phyloP scores from a whole-genome alignment of 37 sponge, comb jelly and placozoan species.

The Bolinopsis microptera region DNA sequence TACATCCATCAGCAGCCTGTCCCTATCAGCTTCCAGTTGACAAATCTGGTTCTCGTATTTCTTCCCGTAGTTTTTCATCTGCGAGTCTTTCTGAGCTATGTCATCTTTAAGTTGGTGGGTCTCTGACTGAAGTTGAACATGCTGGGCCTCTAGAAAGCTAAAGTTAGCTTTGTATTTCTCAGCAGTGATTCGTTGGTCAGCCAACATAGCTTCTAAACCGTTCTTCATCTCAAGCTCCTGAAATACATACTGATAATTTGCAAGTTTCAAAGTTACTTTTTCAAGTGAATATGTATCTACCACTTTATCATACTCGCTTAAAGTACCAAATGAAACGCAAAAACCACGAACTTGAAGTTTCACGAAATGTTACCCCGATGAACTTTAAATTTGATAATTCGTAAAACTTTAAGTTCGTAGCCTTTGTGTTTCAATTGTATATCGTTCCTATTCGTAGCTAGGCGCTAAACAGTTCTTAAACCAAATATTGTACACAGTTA shows the following conservation, averaged over 20 bases:
- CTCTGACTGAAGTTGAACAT: constrained; percentile 48
- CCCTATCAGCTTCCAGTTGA: constrained; percentile 40
- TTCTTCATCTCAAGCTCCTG: constrained; percentile 66
- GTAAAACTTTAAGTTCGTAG: no score
- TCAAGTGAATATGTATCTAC: no score
- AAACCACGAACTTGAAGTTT: no score
- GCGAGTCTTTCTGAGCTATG: not conserved
- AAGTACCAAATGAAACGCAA: no score
- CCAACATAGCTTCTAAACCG: constrained; percentile 39
- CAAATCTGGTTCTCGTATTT: not conserved
- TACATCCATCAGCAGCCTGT: constrained; percentile 1
- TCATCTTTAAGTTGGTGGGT: constrained; percentile 37
- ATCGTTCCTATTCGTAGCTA: no score
- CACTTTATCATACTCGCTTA: no score
- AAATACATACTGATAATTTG: not conserved
- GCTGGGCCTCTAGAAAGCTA: constrained; percentile 52
- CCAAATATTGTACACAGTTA: no score
- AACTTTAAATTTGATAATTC: no score
- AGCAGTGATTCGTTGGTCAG: constrained; percentile 40
- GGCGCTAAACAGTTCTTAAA: no score
- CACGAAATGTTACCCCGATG: no score
- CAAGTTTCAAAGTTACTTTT: no score
- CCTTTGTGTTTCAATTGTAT: no score
- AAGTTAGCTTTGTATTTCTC: constrained; percentile 61
- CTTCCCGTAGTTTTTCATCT: not conserved